A percentile compares a stretch with the other conserved stretches of the same genome.
These are phyloP conservation scores for Aleiodes sp. DNA, from an alignment of 1,140 invertebrate genomes.

Conservation along the genomic window DNA sequence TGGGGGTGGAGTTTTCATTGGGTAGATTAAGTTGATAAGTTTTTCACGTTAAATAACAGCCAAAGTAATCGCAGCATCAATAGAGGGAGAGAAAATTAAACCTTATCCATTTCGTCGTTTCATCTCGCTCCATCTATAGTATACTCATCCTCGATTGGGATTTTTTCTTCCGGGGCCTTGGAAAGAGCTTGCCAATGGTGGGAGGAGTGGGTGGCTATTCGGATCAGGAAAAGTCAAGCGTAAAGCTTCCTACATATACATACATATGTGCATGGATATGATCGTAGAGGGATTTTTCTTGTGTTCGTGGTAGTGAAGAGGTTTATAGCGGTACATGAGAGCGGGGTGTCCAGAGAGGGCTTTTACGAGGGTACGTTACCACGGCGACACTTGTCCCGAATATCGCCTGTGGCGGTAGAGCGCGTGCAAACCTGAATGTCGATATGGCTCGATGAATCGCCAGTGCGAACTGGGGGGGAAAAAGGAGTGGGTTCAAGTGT, in stretches of 20 bases:
- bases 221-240: slow-evolving; percentile 24
- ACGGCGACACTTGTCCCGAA: slow-evolving; percentile 44
- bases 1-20: slow-evolving; percentile 14
- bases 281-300: not conserved
- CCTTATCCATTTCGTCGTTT: slow-evolving; percentile 23
- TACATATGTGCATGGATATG: not conserved
- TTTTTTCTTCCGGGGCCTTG: not conserved
- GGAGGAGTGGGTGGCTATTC: not conserved
- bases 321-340: slow-evolving; percentile 22
- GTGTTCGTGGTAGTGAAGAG: slow-evolving; percentile 28
- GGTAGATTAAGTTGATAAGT: slow-evolving; percentile 6
- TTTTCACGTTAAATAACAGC: slow-evolving; percentile 8
- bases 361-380: slow-evolving; percentile 47
- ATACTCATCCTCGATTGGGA: not conserved
- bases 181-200: not conserved
- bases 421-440: slow-evolving; percentile 16
- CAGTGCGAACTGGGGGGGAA: not conserved
- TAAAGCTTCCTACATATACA: slow-evolving; percentile 13
- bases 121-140: not conserved
- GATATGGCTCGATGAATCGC: slow-evolving; percentile 23
- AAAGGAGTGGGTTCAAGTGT: not conserved
- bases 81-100: slow-evolving; percentile 23
- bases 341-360: slow-evolving; percentile 16
- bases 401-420: slow-evolving; percentile 29
- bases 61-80: slow-evolving; percentile 23